These are phyloP conservation scores for Ceramica pisi DNA, from an alignment of 2,888 invertebrate genomes.

Conservation along the genomic window DNA sequence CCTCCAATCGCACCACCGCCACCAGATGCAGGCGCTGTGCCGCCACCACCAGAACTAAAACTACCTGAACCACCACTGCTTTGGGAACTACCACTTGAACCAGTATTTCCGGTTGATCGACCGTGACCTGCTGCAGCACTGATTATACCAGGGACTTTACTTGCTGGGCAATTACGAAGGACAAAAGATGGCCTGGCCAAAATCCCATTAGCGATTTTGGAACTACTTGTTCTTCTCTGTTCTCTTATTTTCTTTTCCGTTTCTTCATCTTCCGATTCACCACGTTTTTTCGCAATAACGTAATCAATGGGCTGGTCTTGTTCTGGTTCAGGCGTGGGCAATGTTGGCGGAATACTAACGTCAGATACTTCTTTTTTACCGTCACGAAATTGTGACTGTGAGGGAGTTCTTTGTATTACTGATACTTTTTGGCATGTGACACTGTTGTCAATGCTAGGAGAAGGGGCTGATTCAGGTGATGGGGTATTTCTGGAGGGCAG, in stretches of 20 bases:
- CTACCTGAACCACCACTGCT: slow-evolving; percentile 87
- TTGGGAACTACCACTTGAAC: slow-evolving; percentile 89
- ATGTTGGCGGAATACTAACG: slow-evolving; percentile 87
- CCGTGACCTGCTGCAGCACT: slow-evolving; percentile 96
- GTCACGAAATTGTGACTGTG: slow-evolving; percentile 87
- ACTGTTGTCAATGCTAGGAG: slow-evolving; percentile 92
- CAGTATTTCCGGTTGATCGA: slow-evolving; percentile 91
- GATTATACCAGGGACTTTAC: slow-evolving; percentile 92
- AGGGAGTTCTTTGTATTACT: slow-evolving; percentile 95
- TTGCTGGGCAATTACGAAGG: slow-evolving; percentile 89
- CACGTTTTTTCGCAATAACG: slow-evolving; percentile 95
- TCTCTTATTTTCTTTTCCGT: slow-evolving; percentile 93
- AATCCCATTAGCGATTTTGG: slow-evolving; percentile 92
- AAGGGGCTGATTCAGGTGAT: slow-evolving; percentile 90
- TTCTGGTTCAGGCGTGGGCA: slow-evolving; percentile 92
- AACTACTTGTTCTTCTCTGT: slow-evolving; percentile 93
- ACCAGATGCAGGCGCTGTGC: slow-evolving; percentile 91
- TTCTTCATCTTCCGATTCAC: slow-evolving; percentile 92
- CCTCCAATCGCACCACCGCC: slow-evolving; percentile 92
- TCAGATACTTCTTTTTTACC: slow-evolving; percentile 87
- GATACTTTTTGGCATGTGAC: slow-evolving; percentile 94
- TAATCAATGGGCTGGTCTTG: slow-evolving; percentile 97
- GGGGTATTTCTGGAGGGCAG: slow-evolving; percentile 88
- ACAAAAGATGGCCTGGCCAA: slow-evolving; percentile 89
- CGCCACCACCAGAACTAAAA: slow-evolving; percentile 90